A percentile compares a stretch with the other conserved stretches of the same genome.
Conservation (phyloP, 2,113 vertebrate genomes). For the Buteo buteo region DNA sequence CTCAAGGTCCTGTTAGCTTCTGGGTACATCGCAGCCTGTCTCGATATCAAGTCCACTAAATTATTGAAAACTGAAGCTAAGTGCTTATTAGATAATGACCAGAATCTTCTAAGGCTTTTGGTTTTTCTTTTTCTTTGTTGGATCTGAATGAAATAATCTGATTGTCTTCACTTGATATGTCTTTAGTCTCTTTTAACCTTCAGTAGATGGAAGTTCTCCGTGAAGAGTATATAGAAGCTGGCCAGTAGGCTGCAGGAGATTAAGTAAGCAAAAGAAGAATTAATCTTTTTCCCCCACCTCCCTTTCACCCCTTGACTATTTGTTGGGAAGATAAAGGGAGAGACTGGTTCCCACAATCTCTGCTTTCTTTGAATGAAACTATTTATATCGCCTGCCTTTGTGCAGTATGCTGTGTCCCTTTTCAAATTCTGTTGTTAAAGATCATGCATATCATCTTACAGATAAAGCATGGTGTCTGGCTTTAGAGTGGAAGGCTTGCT, state of each 20-base stretch:
- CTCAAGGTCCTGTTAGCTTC: neutral
- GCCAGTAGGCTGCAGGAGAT: neutral
- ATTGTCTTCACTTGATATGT: neutral
- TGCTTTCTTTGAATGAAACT: neutral
- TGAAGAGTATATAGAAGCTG: neutral
- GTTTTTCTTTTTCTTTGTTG: neutral
- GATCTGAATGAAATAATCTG: neutral
- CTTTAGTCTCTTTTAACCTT: neutral
- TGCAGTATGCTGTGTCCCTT: neutral
- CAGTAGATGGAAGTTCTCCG: neutral
- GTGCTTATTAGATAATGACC: neutral
- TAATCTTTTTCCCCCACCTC: neutral
- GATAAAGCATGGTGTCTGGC: neutral
- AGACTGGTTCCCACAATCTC: neutral
- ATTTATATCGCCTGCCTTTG: neutral
- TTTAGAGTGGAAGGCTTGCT: neutral
- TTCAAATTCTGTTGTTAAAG: neutral
- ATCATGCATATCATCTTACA: fast-evolving
- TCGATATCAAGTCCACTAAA: neutral
- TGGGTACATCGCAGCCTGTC: neutral
- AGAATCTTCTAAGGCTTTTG: neutral
- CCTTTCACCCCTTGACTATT: neutral
- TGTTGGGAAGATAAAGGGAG: neutral
- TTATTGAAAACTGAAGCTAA: neutral
- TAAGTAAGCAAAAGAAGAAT: neutral